A percentile compares a stretch with the other conserved stretches of the same genome.
phyloP scores from a whole-genome alignment of 2,113 vertebrate species.

The Typhlomys cinereus region DNA sequence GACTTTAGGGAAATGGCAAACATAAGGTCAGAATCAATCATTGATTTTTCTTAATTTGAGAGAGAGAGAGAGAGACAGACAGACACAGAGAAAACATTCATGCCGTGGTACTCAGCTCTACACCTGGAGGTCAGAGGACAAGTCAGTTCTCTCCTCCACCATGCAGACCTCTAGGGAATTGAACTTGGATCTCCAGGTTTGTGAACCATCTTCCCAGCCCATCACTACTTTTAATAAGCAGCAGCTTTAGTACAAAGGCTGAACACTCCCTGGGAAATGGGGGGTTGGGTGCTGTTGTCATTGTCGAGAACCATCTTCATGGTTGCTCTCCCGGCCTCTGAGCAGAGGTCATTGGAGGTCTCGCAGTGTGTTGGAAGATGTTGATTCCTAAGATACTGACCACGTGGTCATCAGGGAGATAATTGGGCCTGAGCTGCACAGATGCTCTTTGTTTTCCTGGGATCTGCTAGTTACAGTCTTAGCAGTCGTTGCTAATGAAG shows the following conservation, averaged over 20 bases:
- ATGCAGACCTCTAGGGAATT: no score
- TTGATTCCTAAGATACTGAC: constrained; percentile 77
- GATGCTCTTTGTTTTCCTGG: constrained; percentile 85
- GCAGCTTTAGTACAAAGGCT: background rate
- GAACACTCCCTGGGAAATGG: constrained; percentile 56
- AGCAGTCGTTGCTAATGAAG: constrained; percentile 85
- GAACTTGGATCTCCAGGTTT: no score
- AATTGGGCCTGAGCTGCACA: constrained; percentile 82
- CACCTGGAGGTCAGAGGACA: no score
- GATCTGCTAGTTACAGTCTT: constrained; percentile 84
- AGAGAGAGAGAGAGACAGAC: no score
- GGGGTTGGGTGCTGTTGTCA: constrained; percentile 75
- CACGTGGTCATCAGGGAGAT: constrained; percentile 80
- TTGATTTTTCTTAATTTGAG: no score
- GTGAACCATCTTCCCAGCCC: no score
- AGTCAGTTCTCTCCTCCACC: no score
- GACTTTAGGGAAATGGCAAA: background rate
- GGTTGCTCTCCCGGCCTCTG: constrained; percentile 77
- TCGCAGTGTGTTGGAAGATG: constrained; percentile 77
- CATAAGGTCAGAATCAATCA: no score
- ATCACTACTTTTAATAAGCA: background rate
- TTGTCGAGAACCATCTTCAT: constrained; percentile 81
- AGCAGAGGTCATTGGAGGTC: constrained; percentile 75
- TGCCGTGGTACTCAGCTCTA: no score
- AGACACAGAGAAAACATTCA: no score